phyloP scores from a whole-genome alignment of 2,888 invertebrate species.

The Agrotis ipsilon region DNA sequence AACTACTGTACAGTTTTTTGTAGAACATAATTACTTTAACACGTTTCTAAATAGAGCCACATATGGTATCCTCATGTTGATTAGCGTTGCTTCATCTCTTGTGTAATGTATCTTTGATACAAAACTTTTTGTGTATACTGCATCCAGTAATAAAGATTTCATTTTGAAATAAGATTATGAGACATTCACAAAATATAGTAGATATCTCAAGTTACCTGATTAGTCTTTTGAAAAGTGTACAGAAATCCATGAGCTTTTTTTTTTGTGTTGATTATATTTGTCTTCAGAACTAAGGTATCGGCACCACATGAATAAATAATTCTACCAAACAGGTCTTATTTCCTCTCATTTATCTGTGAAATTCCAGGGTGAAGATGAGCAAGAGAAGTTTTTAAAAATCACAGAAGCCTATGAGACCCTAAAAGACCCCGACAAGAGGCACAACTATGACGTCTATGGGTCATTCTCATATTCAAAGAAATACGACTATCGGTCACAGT shows the following conservation, averaged over 20 bases:
- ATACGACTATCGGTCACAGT: constrained; percentile 91
- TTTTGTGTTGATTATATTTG: too few species aligned
- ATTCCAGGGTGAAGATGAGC: constrained; percentile 93
- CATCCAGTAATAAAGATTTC: too few species aligned
- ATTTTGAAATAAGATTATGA: too few species aligned
- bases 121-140: neutral
- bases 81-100: neutral
- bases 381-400: constrained; percentile 94
- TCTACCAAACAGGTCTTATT: neutral
- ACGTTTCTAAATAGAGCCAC: neutral
- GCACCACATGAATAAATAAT: too few species aligned
- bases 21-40: constrained; percentile 1
- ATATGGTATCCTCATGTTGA: neutral
- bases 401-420: constrained; percentile 96
- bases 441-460: constrained; percentile 95
- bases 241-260: too few species aligned
- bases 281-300: too few species aligned
- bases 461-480: constrained; percentile 91
- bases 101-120: neutral
- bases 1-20: neutral
- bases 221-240: too few species aligned
- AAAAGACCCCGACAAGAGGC: constrained; percentile 95
- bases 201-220: too few species aligned
- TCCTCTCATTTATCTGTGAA: neutral
- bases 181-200: neutral